These are phyloP conservation scores for Trochalopteron elliotii DNA, from an alignment of 2,113 vertebrate genomes.

Conservation along the genomic window DNA sequence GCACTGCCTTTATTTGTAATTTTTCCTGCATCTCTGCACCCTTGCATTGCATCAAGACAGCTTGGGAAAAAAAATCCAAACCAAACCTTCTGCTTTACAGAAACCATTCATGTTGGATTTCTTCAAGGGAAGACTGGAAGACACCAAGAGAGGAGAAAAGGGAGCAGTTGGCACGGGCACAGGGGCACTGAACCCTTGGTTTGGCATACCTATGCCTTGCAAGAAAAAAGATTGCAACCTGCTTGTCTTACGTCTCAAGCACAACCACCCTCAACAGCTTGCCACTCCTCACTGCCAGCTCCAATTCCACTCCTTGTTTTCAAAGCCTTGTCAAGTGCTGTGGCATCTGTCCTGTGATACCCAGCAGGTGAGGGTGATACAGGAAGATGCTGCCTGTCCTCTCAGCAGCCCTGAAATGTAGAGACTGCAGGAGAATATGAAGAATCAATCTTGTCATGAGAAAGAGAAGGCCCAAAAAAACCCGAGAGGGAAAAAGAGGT, in stretches of 20 bases:
- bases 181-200: not conserved
- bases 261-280: not conserved
- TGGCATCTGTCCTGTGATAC: not conserved
- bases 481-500: not conserved
- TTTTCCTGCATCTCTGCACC: not conserved
- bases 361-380: not conserved
- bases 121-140: not conserved
- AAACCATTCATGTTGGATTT: not conserved
- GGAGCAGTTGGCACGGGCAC: not conserved
- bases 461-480: not conserved
- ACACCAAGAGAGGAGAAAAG: not conserved
- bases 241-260: not conserved
- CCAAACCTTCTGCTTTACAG: not conserved
- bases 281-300: not conserved
- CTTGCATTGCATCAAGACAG: not conserved
- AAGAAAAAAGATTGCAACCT: not conserved
- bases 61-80: fast-evolving
- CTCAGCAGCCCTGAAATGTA: not conserved
- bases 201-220: not conserved
- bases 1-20: not conserved
- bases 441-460: not conserved
- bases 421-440: not conserved
- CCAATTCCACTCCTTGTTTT: not conserved
- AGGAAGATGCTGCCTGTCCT: not conserved
- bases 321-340: not conserved